Evolutionary conservation across 2,888 invertebrate genomes (phyloP).

Genomic region (Phlogophora meticulosa): DNA sequence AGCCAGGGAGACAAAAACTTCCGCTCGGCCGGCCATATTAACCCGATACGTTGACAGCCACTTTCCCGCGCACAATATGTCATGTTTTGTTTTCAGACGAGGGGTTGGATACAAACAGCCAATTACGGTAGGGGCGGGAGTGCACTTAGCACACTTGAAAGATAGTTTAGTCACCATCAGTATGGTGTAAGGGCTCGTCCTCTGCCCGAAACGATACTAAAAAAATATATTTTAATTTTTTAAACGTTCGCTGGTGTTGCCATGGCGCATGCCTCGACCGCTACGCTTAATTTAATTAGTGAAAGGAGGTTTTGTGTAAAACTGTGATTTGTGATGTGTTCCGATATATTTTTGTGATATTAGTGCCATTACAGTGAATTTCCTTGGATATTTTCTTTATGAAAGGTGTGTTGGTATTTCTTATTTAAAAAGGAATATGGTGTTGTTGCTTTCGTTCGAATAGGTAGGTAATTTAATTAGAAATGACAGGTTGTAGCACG

Average conservation of each 20-base stretch:
- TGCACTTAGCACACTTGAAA: conserved; percentile 84
- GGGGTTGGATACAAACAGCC: conserved; percentile 91
- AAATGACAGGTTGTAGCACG: conserved; percentile 54
- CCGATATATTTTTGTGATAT: conserved; percentile 69
- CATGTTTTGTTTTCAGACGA: conserved; percentile 86
- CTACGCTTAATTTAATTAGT: conserved; percentile 88
- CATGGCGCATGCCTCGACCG: conserved; percentile 83
- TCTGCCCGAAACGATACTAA: conserved; percentile 66
- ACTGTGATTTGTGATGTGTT: conserved; percentile 85
- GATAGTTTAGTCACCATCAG: conserved; percentile 88
- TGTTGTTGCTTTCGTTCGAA: not conserved
- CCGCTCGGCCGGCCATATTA: conserved; percentile 77
- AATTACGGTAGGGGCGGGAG: conserved; percentile 89
- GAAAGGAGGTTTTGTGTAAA: conserved; percentile 78
- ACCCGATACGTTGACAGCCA: conserved; percentile 87
- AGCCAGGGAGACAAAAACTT: conserved; percentile 85
- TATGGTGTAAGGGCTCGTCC: conserved; percentile 83
- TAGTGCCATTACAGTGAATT: conserved; percentile 70
- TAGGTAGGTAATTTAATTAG: conserved; percentile 61
- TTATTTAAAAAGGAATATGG: conserved; percentile 1
- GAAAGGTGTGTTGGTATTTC: conserved; percentile 71
- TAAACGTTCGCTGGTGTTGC: conserved; percentile 73
- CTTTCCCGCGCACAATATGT: conserved; percentile 90
- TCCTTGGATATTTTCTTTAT: conserved; percentile 69
- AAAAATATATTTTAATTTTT: conserved; percentile 65